Conservation (phyloP, 1,140 invertebrate species). For the Stegodyphus mimosarum region DNA sequence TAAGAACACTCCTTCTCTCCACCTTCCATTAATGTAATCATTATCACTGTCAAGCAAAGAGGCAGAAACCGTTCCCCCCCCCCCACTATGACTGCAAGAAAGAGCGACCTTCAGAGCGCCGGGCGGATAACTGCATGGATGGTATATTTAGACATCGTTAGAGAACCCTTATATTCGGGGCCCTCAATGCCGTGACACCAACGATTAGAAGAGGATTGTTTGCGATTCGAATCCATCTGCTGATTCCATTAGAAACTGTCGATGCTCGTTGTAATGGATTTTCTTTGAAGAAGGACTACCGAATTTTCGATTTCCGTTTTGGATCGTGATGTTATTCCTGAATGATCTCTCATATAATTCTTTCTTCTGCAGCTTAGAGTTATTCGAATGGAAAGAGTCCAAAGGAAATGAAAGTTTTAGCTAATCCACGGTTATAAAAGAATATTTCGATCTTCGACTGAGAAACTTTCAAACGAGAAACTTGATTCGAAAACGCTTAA, state of each 20-base stretch:
- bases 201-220: constrained; percentile 35
- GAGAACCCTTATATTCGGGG: neutral
- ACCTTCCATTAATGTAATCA: constrained; percentile 37
- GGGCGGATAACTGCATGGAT: constrained; percentile 19
- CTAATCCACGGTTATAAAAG: no score
- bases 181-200: constrained; percentile 42
- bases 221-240: constrained; percentile 30
- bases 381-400: constrained; percentile 20
- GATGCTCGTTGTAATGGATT: constrained; percentile 29
- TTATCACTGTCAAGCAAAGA: constrained; percentile 5
- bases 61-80: no score
- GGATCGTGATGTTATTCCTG: constrained; percentile 37
- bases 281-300: neutral
- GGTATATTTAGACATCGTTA: constrained; percentile 58
- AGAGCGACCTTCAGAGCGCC: neutral
- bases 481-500: no score
- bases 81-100: neutral
- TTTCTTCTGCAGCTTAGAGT: constrained; percentile 22
- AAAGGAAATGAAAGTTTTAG: no score
- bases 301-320: constrained; percentile 53
- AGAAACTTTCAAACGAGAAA: no score
- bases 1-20: constrained; percentile 5
- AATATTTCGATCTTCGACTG: no score
- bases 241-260: constrained; percentile 26
- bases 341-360: constrained; percentile 4